Conservation (phyloP, 2,888 invertebrate genomes). For the Calameuta filiformis region DNA sequence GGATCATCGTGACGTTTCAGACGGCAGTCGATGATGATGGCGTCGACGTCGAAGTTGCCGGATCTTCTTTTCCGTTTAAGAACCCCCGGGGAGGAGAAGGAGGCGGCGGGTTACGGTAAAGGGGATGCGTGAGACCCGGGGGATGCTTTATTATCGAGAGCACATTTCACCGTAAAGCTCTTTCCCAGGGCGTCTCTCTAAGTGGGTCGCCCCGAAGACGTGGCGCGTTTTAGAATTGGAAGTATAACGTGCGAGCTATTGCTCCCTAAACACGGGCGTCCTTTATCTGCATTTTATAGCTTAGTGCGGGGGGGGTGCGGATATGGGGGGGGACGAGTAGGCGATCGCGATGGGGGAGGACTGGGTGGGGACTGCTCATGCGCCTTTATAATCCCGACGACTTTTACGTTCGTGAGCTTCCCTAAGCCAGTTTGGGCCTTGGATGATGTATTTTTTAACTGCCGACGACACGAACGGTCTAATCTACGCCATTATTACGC, state of each 20-base stretch:
- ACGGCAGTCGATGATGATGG: background rate
- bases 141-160: conserved; percentile 3
- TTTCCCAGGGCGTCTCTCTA: conserved; percentile 7
- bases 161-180: conserved; percentile 5
- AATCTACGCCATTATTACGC: conserved; percentile 52
- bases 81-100: background rate
- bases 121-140: background rate
- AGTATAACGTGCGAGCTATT: conserved; percentile 27
- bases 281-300: conserved; percentile 52
- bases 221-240: conserved; percentile 24
- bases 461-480: conserved; percentile 52
- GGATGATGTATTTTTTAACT: conserved; percentile 54
- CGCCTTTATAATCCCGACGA: background rate
- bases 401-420: background rate
- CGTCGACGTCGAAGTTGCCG: background rate
- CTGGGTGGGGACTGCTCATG: background rate
- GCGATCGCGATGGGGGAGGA: background rate
- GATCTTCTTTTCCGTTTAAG: background rate
- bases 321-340: background rate
- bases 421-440: background rate
- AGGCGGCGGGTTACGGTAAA: background rate
- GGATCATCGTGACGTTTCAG: background rate
- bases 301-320: background rate
- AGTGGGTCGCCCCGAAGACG: conserved; percentile 17
- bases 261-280: conserved; percentile 43